Conservation (phyloP, 2,797 vertebrate species). For the Odontamblyopus rebecca region DNA sequence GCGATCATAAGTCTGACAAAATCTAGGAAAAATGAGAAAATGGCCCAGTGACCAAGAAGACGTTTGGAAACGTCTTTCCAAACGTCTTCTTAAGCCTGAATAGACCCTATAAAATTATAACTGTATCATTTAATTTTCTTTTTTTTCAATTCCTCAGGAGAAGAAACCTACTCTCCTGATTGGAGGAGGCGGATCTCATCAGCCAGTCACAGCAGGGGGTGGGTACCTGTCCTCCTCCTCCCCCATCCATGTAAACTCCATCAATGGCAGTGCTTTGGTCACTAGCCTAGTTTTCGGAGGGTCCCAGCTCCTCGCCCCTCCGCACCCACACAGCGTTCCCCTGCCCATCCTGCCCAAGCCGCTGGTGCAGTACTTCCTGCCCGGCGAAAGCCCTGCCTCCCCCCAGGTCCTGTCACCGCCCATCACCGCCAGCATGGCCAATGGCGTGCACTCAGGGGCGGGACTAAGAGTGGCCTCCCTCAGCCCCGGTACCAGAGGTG, state of each 20-base stretch:
- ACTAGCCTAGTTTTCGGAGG: constrained; percentile 79
- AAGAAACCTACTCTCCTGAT: constrained; percentile 71
- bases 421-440: constrained; percentile 69
- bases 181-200: constrained; percentile 63
- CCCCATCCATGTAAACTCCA: constrained; percentile 64
- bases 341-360: constrained; percentile 52
- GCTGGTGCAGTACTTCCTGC: constrained; percentile 86
- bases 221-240: constrained; percentile 76
- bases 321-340: constrained; percentile 37
- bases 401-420: constrained; percentile 80
- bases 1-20: no score
- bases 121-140: neutral
- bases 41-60: no score
- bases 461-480: constrained; percentile 74
- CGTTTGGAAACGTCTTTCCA: no score
- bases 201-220: constrained; percentile 72
- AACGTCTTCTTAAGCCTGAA: no score
- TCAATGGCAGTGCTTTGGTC: constrained; percentile 68
- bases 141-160: constrained; percentile 55
- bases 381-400: constrained; percentile 67
- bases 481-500: constrained; percentile 81
- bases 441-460: constrained; percentile 78
- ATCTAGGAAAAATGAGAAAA: no score
- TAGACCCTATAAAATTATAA: neutral
- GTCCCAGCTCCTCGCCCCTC: constrained; percentile 81